phyloP scores from a whole-genome alignment of 2,113 vertebrate species.

The Silurus asotus region DNA sequence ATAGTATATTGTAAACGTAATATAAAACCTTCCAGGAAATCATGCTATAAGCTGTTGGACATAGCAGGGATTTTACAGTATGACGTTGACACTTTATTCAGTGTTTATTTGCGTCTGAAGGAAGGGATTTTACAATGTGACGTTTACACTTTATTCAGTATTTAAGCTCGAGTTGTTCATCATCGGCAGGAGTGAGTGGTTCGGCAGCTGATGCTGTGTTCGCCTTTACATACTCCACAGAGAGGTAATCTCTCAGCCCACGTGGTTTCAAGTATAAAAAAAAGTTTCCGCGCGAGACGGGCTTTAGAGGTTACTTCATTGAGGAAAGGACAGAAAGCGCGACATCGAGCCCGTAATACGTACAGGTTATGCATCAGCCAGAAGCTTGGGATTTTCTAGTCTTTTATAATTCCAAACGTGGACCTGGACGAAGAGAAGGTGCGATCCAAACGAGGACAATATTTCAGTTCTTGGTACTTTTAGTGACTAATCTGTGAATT shows the following conservation, averaged over 20 bases:
- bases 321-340: slow-evolving; percentile 56
- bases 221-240: slow-evolving; percentile 9
- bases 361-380: slow-evolving; percentile 26
- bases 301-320: slow-evolving; percentile 72
- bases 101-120: not conserved
- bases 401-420: not conserved
- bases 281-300: slow-evolving; percentile 82
- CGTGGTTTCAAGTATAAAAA: slow-evolving; percentile 85
- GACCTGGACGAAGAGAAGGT: not conserved
- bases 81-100: not conserved
- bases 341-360: slow-evolving; percentile 56
- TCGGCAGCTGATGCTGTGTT: slow-evolving; percentile 32
- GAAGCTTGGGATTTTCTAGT: not conserved
- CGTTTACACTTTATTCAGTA: not conserved
- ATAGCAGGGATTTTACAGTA: not conserved
- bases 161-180: not conserved
- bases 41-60: not conserved
- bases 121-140: not conserved
- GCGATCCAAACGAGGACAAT: not conserved
- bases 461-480: slow-evolving; percentile 14
- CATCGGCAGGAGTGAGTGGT: not conserved
- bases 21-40: not conserved
- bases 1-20: not conserved
- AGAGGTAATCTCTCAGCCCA: slow-evolving; percentile 68
- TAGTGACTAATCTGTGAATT: slow-evolving; percentile 18